Conservation (phyloP, 2,113 vertebrate species). For the Oryzias javanicus region DNA sequence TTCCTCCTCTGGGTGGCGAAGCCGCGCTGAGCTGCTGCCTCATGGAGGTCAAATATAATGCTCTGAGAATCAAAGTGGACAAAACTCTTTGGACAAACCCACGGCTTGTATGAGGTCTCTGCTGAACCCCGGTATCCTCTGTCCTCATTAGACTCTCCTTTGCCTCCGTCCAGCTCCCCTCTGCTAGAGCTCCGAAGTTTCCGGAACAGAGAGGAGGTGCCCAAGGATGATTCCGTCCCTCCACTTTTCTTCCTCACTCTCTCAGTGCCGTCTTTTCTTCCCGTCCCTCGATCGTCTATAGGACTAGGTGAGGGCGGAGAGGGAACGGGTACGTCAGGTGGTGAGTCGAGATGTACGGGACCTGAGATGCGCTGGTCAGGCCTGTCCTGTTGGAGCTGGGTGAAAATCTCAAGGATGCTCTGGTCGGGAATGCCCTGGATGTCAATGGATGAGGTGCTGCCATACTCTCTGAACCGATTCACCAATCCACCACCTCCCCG, state of each 20-base stretch:
- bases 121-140: slow-evolving; percentile 49
- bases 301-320: slow-evolving; percentile 39
- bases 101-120: slow-evolving; percentile 62
- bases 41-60: slow-evolving; percentile 86
- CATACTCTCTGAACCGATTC: slow-evolving; percentile 86
- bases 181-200: slow-evolving; percentile 82
- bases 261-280: slow-evolving; percentile 65
- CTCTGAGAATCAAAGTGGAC: slow-evolving; percentile 92
- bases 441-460: slow-evolving; percentile 95
- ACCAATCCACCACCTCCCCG: slow-evolving; percentile 51
- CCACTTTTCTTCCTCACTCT: slow-evolving; percentile 81
- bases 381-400: slow-evolving; percentile 82
- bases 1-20: slow-evolving; percentile 78
- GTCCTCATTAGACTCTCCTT: slow-evolving; percentile 47
- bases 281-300: slow-evolving; percentile 42
- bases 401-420: slow-evolving; percentile 90
- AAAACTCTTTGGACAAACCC: slow-evolving; percentile 87
- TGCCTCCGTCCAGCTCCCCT: slow-evolving; percentile 70
- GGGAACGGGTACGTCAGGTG: slow-evolving; percentile 19
- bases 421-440: slow-evolving; percentile 86
- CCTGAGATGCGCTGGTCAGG: slow-evolving; percentile 67
- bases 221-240: slow-evolving; percentile 71
- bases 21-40: slow-evolving; percentile 75
- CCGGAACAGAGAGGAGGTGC: slow-evolving; percentile 84
- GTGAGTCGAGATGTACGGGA: slow-evolving; percentile 42